These are phyloP conservation scores for Sclerurus mexicanus DNA, from an alignment of 2,113 vertebrate genomes.

Conservation along the genomic window DNA sequence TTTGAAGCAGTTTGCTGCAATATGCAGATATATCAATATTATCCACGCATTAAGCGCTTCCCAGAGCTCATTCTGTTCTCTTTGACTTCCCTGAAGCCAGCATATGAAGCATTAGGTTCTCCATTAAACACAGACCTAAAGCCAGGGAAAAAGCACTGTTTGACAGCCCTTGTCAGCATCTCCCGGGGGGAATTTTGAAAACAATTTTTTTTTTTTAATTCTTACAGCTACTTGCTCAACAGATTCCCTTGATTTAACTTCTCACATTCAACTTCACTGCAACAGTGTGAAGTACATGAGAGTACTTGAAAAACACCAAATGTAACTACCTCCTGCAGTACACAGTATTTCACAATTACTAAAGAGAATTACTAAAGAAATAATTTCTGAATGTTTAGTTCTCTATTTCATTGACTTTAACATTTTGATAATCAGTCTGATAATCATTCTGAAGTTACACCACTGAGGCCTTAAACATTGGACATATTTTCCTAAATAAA, in stretches of 20 bases:
- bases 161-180: background rate
- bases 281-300: background rate
- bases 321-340: background rate
- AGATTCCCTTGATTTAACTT: background rate
- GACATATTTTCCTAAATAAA: background rate
- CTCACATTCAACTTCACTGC: background rate
- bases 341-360: background rate
- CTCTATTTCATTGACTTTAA: background rate
- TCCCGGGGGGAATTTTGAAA: background rate
- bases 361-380: background rate
- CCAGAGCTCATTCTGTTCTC: background rate
- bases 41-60: background rate
- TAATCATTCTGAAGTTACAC: background rate
- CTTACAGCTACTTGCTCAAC: background rate
- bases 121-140: background rate
- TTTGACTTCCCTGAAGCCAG: conserved; percentile 6
- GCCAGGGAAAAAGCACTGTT: background rate
- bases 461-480: background rate
- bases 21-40: background rate
- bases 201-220: background rate
- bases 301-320: background rate
- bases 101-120: background rate
- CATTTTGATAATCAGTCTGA: background rate
- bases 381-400: background rate
- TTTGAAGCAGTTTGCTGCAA: background rate